Evolutionary conservation across 2,797 vertebrate genomes (phyloP).

Genomic region (Harpagifer antarcticus): DNA sequence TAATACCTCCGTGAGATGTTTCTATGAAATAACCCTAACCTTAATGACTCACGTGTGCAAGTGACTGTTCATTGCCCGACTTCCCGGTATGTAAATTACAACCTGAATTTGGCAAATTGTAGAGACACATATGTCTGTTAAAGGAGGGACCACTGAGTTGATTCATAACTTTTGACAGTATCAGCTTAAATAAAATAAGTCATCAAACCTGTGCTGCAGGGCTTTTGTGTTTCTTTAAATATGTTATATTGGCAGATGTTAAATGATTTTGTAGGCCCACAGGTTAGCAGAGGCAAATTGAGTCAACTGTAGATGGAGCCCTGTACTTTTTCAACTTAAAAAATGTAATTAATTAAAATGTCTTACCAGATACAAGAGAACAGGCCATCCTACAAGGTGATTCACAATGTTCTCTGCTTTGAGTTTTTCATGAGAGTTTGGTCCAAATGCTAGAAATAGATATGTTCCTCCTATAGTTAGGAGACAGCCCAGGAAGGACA

Average conservation of each 20-base stretch:
- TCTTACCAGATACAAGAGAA: constrained; percentile 94
- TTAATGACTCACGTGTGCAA: constrained; percentile 15
- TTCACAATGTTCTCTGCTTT: constrained; percentile 91
- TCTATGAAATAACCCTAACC: background rate
- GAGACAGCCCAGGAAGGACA: constrained; percentile 92
- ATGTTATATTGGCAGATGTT: background rate
- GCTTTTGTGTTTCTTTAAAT: background rate
- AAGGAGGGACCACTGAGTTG: background rate
- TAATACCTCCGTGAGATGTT: background rate
- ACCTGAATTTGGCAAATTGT: background rate
- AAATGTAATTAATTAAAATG: background rate
- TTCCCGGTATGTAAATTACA: background rate
- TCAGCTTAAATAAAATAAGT: background rate
- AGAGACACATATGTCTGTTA: background rate
- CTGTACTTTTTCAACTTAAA: background rate
- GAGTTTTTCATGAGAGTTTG: constrained; percentile 94
- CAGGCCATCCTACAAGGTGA: constrained; percentile 94
- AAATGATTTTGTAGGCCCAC: background rate
- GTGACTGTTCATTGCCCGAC: background rate
- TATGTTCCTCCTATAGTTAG: constrained; percentile 91
- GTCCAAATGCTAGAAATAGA: constrained; percentile 94
- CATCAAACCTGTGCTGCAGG: constrained; percentile 13
- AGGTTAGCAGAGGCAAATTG: background rate
- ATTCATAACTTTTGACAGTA: background rate
- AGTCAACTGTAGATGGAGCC: background rate